phyloP scores from a whole-genome alignment of 2,888 invertebrate genomes.

The Diploptera punctata region DNA sequence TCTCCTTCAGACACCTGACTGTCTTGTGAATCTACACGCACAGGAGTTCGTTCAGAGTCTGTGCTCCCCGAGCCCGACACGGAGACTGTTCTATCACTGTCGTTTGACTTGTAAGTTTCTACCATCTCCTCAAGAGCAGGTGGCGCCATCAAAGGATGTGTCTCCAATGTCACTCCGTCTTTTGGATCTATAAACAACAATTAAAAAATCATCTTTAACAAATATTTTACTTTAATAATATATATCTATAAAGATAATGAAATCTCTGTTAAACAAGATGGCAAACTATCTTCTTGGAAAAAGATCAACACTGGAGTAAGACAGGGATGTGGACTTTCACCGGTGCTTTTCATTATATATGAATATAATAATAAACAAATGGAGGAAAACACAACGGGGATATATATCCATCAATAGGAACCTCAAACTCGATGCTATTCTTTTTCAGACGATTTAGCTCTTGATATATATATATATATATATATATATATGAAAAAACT shows the following conservation, averaged over 20 bases:
- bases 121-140: constrained; percentile 51
- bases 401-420: too few species aligned
- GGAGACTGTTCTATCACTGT: constrained; percentile 66
- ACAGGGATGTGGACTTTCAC: too few species aligned
- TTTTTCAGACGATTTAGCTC: too few species aligned
- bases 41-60: constrained; percentile 83
- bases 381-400: too few species aligned
- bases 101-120: constrained; percentile 58
- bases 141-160: constrained; percentile 54
- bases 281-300: too few species aligned
- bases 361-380: too few species aligned
- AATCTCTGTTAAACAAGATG: neutral
- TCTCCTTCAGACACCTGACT: constrained; percentile 74
- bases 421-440: too few species aligned
- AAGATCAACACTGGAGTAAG: too few species aligned
- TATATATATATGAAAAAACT: too few species aligned
- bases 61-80: constrained; percentile 71
- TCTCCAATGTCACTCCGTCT: constrained; percentile 62
- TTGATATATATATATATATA: too few species aligned
- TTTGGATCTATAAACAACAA: constrained; percentile 47
- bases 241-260: neutral
- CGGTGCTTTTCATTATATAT: too few species aligned
- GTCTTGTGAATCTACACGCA: constrained; percentile 83
- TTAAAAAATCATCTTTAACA: neutral
- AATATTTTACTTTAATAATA: too few species aligned